phyloP scores from a whole-genome alignment of 1,140 invertebrate genomes.

The Cyphomyrmex costatus region DNA sequence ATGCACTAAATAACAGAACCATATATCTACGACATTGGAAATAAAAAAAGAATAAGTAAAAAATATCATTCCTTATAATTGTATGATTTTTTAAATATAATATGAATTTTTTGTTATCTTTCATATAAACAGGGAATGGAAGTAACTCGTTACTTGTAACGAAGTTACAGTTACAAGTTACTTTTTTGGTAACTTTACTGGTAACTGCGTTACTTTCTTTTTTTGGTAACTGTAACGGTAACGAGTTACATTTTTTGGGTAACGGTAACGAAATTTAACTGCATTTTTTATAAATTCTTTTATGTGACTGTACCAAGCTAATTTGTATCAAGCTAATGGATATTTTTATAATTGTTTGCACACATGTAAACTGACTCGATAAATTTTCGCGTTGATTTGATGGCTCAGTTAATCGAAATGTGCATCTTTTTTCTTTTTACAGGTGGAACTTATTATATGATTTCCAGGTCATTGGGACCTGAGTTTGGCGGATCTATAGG shows the following conservation, averaged over 20 bases:
- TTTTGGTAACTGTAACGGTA: no score
- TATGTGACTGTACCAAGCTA: background rate
- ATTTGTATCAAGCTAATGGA: slow-evolving; percentile 21
- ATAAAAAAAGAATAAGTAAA: background rate
- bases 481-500: slow-evolving; percentile 98
- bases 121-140: no score
- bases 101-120: no score
- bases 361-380: slow-evolving; percentile 6
- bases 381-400: background rate
- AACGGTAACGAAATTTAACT: no score
- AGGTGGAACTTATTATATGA: slow-evolving; percentile 99
- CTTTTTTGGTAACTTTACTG: no score
- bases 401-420: slow-evolving; percentile 70
- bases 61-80: background rate
- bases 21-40: background rate
- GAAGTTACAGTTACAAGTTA: no score
- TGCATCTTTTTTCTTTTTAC: slow-evolving; percentile 54
- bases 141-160: no score
- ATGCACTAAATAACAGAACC: background rate
- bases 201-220: no score
- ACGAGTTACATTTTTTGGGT: no score
- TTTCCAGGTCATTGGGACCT: slow-evolving; percentile 97
- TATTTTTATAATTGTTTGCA: slow-evolving; percentile 30
- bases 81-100: no score
- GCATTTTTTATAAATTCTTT: slow-evolving; percentile 36